Evolutionary conservation across 53 echinoderm and acorn worm genomes (phyloP), one percentile per base, ranked within the genome.

Genomic region (Mesocentrotus franciscanus): DNA sequence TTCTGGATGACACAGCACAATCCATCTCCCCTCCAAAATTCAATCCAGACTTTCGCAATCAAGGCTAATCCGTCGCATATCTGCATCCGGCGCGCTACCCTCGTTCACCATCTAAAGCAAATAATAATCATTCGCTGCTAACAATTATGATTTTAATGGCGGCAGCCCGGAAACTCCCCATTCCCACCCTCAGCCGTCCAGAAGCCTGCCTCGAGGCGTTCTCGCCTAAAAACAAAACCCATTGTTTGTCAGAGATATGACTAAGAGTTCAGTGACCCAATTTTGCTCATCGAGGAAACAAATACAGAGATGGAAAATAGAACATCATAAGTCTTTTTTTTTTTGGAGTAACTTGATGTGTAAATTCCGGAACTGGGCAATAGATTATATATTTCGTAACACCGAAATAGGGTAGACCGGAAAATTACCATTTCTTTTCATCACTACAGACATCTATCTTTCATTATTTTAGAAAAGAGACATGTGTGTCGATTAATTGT

Each of bases 131-230:
- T 72, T 72, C 29, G 7, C 15, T 72, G 72, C 29, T 72, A 72
- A 36, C 81, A 42, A 81, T 81, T 81, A 81, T 42, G 81, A 81
- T 81, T 81, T 33, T 81, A 39, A 39, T 81, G 81, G 42, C 81
- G 42, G 22, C 81, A 42, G 81, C 39, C 81, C 81, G 81, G 81
- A 81, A 81, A 39, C 81, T 20, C 81, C 81, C 81, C 36, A 81
- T 81, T 81, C 81, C 81, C 81, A 81, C 81, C 81, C 81, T 79
- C 81, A 18, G 8, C 4, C 22, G 34, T 18, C 17, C 42, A 29
- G 10, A 20, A 18, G 18, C 81, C 9, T 12, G 16, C 81, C 78
- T 18, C 18, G 81, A 22, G 81, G 81, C 42, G 42, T 0, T 81
- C 81, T 81, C 36, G 81, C 81, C 42, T 81, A 2, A 81, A 81